Base-by-base conservation (phyloP, 2,797 vertebrate species). In the Leucoraja ocellata region DNA sequence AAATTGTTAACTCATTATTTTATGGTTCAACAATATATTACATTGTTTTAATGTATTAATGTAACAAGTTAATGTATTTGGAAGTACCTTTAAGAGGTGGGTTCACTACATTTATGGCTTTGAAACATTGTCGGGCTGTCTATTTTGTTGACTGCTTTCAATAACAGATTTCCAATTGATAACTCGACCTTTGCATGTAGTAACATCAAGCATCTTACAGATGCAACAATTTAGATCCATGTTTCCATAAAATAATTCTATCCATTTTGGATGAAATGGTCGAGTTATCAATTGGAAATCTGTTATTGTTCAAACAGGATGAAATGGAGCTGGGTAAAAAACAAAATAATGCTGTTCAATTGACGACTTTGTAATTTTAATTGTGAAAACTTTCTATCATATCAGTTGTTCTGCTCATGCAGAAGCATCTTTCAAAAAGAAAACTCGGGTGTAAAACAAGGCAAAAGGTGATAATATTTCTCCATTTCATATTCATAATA, bases 401-500 rank as follows among this genome's bases (percentile, higher is more conserved):
- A 92, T 76, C n/a, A 36, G 46, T 13, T 16, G 71, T 92, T 74
- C 73, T n/a, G 25, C 39, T 58, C 71, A n/a, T 11, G 36, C 90
- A 46, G 4, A 11, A 23, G 54, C 10, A 28, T 68, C 28, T 54
- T 71, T 16, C 11, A 80, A 39, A n/a, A 76, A 76, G 46, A 39
- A 92, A 74, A 2, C 0, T 65, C 16, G 10, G 7, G 13, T 58
- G 54, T 25, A 58, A 84, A 23, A 54, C 32, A 73, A 74, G 65
- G 39, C 68, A 91, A 74, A 36, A 10, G 13, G 25, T 28, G 90
- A 92, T 76, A 71, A 92, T 58, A 92, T 92, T 92, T 92, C 68
- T 76, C 90, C 8, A 92, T 92, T 54, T 92, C 71, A 92, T n/a
- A n/a, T n/a, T n/a, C n/a, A n/a, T n/a, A n/a, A 91, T 91, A 92